Conservation (phyloP, 2,113 vertebrate species). For the Cephalopterus ornatus region DNA sequence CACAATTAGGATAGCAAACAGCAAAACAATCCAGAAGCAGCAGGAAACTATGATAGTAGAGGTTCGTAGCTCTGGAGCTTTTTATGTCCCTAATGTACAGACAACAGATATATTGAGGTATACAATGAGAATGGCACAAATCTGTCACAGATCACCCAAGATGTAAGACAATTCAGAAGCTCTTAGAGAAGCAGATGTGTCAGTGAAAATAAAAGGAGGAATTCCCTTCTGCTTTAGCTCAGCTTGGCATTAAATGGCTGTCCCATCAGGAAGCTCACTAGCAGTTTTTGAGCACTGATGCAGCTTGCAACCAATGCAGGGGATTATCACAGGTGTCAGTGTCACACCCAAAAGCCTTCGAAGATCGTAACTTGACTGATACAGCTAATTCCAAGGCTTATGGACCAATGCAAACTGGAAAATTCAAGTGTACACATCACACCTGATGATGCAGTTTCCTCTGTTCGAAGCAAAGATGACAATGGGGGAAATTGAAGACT, state of each 20-base stretch:
- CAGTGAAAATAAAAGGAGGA: not conserved
- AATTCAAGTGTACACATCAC: not conserved
- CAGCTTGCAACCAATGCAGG: not conserved
- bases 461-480: conserved; percentile 97
- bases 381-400: not conserved
- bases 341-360: not conserved
- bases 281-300: not conserved
- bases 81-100: not conserved
- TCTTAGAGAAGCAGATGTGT: not conserved
- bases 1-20: not conserved
- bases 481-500: conserved; percentile 94
- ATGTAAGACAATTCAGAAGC: not conserved
- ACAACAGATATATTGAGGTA: not conserved
- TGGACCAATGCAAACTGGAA: not conserved
- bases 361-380: not conserved
- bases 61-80: not conserved
- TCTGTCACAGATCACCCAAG: not conserved
- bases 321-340: not conserved
- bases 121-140: not conserved
- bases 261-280: not conserved
- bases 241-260: not conserved
- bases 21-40: not conserved
- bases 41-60: not conserved
- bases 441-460: conserved; percentile 95
- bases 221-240: not conserved